Percentiles rank a stretch among this genome's conserved stretches.
Conservation (phyloP, 2,888 invertebrate species). For the Troides helena region DNA sequence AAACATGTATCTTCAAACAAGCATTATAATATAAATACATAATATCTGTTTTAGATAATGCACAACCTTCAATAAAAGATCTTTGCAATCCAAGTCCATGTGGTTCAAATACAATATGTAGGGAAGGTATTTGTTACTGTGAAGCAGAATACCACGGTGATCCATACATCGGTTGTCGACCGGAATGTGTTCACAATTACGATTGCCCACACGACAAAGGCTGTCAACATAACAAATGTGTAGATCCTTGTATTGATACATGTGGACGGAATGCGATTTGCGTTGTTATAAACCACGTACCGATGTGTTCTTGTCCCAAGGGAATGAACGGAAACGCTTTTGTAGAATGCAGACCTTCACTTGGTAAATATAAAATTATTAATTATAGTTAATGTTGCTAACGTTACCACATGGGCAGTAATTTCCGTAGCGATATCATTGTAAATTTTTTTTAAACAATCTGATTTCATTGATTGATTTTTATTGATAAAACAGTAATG, state of each 20-base stretch:
- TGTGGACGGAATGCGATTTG: constrained; percentile 86
- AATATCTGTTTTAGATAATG: constrained; percentile 45
- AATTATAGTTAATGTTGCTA: background rate
- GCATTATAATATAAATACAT: constrained; percentile 2
- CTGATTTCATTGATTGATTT: background rate
- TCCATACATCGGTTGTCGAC: constrained; percentile 84
- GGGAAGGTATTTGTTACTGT: constrained; percentile 82
- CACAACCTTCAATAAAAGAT: constrained; percentile 50
- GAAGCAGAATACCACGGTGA: constrained; percentile 82
- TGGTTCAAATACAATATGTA: constrained; percentile 81
- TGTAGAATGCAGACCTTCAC: constrained; percentile 76
- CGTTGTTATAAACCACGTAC: constrained; percentile 85
- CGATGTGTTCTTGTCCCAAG: constrained; percentile 85
- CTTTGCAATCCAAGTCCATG: constrained; percentile 84
- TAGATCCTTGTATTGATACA: constrained; percentile 86
- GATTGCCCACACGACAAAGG: constrained; percentile 84
- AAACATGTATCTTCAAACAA: background rate
- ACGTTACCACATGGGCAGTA: background rate
- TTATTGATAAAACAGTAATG: background rate
- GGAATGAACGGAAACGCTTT: constrained; percentile 85
- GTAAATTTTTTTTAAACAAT: background rate
- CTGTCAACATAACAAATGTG: constrained; percentile 84
- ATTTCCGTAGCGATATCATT: too few species aligned
- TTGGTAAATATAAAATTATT: constrained; percentile 61
- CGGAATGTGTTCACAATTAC: constrained; percentile 84